Base-by-base conservation (phyloP, 2,797 vertebrate species). In the Takifugu ocellatus region DNA sequence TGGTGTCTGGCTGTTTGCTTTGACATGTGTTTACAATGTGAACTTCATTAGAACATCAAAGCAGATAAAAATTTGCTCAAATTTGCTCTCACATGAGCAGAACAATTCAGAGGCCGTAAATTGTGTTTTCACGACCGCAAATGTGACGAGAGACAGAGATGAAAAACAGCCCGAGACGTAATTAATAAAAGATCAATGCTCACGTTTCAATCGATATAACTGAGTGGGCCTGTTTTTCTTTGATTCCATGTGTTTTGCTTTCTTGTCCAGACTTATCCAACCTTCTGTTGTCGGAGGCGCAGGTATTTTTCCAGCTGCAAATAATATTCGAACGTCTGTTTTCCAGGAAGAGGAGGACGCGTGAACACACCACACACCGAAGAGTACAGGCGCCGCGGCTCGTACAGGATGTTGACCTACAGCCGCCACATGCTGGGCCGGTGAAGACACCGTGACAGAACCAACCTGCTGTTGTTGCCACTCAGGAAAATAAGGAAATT, bases 301-400 rank as follows among this genome's bases (percentile, higher is more conserved):
- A 74, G 75, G 74, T 77, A 33, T 69, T 66, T 75, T 16, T 43
- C 27, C 75, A 78, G 73, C 75, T 70, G 63, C 25, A 54, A 63
- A 71, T 65, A 49, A 65, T 59, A 62, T 64, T 25, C 0, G 24
- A 56, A 14, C 0, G 25, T 21, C 21, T 21, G 21, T 21, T 21
- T 21, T 21, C 21, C 21, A 21, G 21, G 21, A 21, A 21, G 21
- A 21, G 21, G 21, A 21, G 21, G 21, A 21, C 21, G 21, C 21
- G 21, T 21, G 21, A 21, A 21, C 21, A 21, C 21, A 21, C 21
- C 21, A 21, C 21, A 50, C 45, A 6, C 42, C 24, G 47, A 33
- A 14, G 49, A 24, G 61, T 74, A 74, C 68, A 64, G 54, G 49
- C 42, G 61, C 56, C 45, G 56, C 59, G 36, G 73, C 78, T 68